Base-by-base conservation (phyloP, 2,797 vertebrate genomes). In the Knipowitschia caucasica region DNA sequence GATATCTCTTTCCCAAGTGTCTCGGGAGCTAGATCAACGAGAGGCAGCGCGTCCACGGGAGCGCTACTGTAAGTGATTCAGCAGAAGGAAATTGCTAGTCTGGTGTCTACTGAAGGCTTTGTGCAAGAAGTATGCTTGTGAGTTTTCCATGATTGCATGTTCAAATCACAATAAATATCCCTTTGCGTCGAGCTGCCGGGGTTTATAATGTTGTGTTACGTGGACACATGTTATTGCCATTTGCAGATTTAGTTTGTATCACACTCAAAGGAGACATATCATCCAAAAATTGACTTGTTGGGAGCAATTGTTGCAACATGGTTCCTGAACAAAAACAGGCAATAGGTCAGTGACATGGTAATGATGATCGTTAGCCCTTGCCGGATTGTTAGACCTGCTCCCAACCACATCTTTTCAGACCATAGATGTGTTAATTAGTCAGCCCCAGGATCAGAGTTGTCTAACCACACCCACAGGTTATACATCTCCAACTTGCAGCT, bases 81-180 rank as follows among this genome's bases (percentile, higher is more conserved):
- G 60, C 89, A 90, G 88, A 89, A 83, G 82, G 76, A 84, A 83
- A 67, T 69, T 56, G 70, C 72, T 77, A 79, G 81, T 85, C 75
- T 78, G 50, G 79, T 70, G 82, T 87, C 82, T 81, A 58, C 78
- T 76, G 74, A 73, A 75, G 69, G 77, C 67, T 77, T 86, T 75
- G 74, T 69, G 62, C 76, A 83, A 14, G 78, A 83, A 75, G 73
- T 81, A 87, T 77, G 79, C 72, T 75, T 35, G 18, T 75, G 80
- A 75, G 78, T 73, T 84, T 89, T 87, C 82, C 83, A 86, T 78
- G 80, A 86, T 86, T 84, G 71, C 73, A 80, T 80, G 78, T 84
- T 86, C 77, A 79, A 72, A 83, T 85, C 80, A 74, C 81, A 85
- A 70, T 78, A 85, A 84, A 85, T 74, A 78, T 69, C 52, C 64